A percentile compares a stretch with the other conserved stretches of the same genome.
Evolutionary conservation across 2,888 invertebrate species (phyloP).

Genomic region (Callinectes sapidus): DNA sequence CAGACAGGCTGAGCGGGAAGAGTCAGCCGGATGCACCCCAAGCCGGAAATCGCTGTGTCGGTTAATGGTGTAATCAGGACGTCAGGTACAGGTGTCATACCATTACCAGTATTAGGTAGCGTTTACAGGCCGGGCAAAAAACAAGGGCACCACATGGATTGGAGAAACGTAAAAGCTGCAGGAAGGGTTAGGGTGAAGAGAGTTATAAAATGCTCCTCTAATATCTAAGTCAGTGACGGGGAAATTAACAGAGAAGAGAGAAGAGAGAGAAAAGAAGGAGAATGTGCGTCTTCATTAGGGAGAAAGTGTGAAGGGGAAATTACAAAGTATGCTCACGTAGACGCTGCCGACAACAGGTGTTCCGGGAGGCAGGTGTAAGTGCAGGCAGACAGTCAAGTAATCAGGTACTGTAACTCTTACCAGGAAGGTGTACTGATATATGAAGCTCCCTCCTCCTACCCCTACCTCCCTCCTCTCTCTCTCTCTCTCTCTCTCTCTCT

Average conservation of each 20-base stretch:
- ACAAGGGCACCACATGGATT: not conserved
- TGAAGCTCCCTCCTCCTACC: too few species aligned
- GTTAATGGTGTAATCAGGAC: slow-evolving; percentile 12
- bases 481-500: slow-evolving; percentile 31
- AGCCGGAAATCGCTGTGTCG: slow-evolving; percentile 10
- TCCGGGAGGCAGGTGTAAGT: not conserved
- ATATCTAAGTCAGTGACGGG: not conserved
- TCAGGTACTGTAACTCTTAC: not conserved
- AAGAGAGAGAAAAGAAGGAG: not conserved
- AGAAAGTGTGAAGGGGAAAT: not conserved
- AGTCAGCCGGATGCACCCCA: not conserved
- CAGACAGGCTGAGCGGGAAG: not conserved
- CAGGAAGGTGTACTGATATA: not conserved
- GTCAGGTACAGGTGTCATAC: not conserved
- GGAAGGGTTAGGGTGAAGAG: not conserved
- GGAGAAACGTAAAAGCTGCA: not conserved
- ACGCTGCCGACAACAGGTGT: not conserved
- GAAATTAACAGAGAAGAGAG: not conserved
- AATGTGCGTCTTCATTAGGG: not conserved
- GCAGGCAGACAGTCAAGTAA: not conserved
- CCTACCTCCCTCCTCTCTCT: slow-evolving; percentile 21
- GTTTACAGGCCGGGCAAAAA: not conserved
- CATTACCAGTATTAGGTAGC: not conserved
- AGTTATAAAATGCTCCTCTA: not conserved
- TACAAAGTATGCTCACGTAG: not conserved